These are phyloP conservation scores for Lochmaea capreae DNA, from an alignment of 2,888 invertebrate species.

Conservation along the genomic window DNA sequence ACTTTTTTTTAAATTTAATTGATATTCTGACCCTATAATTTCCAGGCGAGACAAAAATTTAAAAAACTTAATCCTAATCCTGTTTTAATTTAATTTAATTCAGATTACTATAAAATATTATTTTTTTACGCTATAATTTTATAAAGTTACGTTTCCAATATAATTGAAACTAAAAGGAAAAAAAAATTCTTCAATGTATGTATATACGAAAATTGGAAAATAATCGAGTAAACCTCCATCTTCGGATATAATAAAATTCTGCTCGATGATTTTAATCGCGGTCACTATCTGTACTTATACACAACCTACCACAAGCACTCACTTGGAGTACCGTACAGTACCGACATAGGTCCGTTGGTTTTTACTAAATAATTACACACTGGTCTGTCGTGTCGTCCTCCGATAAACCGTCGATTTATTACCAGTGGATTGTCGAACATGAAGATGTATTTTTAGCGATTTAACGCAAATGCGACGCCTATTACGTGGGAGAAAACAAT, in stretches of 20 bases:
- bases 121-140: not conserved
- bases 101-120: too few species aligned
- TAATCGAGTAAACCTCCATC: not conserved
- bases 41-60: too few species aligned
- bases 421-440: slow-evolving; percentile 24
- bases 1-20: too few species aligned
- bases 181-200: not conserved
- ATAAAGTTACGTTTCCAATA: not conserved
- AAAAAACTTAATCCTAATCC: too few species aligned
- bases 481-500: slow-evolving; percentile 31
- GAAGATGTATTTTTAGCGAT: slow-evolving; percentile 30
- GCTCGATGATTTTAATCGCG: slow-evolving; percentile 1
- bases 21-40: too few species aligned
- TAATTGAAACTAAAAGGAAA: not conserved
- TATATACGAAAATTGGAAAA: not conserved
- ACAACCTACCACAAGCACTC: slow-evolving; percentile 2
- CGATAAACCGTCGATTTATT: slow-evolving; percentile 40
- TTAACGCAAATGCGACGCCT: slow-evolving; percentile 29
- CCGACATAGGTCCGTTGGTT: slow-evolving; percentile 34
- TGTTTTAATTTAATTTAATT: too few species aligned
- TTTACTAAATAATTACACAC: slow-evolving; percentile 39
- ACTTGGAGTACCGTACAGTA: slow-evolving; percentile 24
- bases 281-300: slow-evolving; percentile 1
- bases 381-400: slow-evolving; percentile 32
- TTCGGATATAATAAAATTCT: not conserved